Evolutionary conservation across 2,113 vertebrate genomes (phyloP), one percentile per base, ranked within the genome.

Genomic region (Lasiurus borealis): DNA sequence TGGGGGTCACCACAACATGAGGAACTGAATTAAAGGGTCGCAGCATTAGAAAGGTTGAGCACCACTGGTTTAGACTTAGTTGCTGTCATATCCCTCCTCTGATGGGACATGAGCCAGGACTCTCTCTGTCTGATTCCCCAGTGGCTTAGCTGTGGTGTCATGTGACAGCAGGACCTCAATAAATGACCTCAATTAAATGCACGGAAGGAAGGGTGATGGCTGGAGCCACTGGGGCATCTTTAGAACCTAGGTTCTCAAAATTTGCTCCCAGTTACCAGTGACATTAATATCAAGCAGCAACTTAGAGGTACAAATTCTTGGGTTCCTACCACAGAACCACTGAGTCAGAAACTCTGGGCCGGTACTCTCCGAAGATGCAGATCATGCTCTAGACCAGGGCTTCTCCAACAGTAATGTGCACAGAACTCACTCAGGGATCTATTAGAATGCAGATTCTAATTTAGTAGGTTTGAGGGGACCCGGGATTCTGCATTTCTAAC

Each of bases 221-320:
- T n/a, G n/a, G n/a, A n/a, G n/a, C n/a, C n/a, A 1, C 6, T 54
- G 9, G 25, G 19, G 29, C 57, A 9, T 46, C n/a, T 90, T 44
- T 62, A 48, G 82, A 76, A 40, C 44, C 19, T 34, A 62, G 12
- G 14, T 77, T 85, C 48, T 77, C 69, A 27, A 85, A 64, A 9
- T 21, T 5, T 48, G 12, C 8, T 40, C 10, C 14, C 10, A 6
- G 8, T 6, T 6, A 14, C 4, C 34, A 9, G 23, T 0, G 16
- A 15, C 1, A 54, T 48, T 27, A 19, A 21, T 19, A 29, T 34
- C 8, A 12, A 29, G 34, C 48, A 85, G 52, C 7, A 77, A 29
- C 18, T 21, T 77, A 59, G 77, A 91, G 14, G n/a, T 82, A 25
- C 16, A 77, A 34, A 48, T 50, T 90, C 66, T 89, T 31, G 1